These are phyloP conservation scores for Bombycilla garrulus DNA, from an alignment of 2,113 vertebrate genomes.

Conservation along the genomic window DNA sequence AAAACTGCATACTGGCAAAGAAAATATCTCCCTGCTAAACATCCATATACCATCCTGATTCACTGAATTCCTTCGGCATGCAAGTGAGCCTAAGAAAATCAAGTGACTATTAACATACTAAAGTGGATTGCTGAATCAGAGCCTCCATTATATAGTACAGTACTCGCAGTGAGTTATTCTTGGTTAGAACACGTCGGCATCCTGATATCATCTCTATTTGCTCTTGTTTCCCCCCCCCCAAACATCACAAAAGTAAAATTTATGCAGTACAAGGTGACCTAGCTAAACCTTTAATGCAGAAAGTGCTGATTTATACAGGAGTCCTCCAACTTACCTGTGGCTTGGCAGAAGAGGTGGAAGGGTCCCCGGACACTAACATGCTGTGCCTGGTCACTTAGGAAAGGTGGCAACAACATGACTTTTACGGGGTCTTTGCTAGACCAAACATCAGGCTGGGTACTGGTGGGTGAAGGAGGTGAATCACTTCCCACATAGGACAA, in stretches of 20 bases:
- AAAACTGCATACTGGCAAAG: not conserved
- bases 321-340: slow-evolving; percentile 85
- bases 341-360: slow-evolving; percentile 95
- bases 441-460: slow-evolving; percentile 75
- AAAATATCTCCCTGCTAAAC: not conserved
- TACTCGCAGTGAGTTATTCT: not conserved
- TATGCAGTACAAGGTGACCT: not conserved
- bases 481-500: slow-evolving; percentile 81
- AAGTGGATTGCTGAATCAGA: not conserved
- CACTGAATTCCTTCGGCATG: not conserved
- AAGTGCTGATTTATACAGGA: not conserved
- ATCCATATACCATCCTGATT: not conserved
- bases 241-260: not conserved
- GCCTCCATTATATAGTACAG: not conserved
- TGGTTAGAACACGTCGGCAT: not conserved
- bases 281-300: not conserved
- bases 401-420: slow-evolving; percentile 87
- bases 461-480: slow-evolving; percentile 76
- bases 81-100: not conserved
- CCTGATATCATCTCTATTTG: not conserved
- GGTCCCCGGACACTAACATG: slow-evolving; percentile 81
- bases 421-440: slow-evolving; percentile 67
- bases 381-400: slow-evolving; percentile 92
- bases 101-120: not conserved
- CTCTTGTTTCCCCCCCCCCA: not conserved